These are phyloP conservation scores for Drosophila maculinotata DNA, from an alignment of 2,888 invertebrate genomes.

Conservation along the genomic window DNA sequence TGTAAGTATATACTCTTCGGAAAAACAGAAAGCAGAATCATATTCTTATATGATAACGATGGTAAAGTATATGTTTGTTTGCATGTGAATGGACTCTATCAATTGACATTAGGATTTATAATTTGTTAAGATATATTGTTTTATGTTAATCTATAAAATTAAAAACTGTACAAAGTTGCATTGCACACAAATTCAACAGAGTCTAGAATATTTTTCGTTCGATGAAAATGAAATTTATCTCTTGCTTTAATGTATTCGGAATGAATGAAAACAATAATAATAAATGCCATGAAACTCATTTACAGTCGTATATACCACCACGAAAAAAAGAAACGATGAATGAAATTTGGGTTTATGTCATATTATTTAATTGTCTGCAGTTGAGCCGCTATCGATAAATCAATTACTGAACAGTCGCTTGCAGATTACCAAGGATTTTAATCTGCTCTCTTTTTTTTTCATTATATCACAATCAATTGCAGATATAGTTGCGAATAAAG, in stretches of 20 bases:
- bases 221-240: not conserved
- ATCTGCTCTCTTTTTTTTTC: slow-evolving; percentile 3
- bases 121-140: no score
- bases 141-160: not conserved
- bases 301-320: not conserved
- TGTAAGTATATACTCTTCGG: no score
- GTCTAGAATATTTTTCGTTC: not conserved
- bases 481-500: slow-evolving; percentile 48
- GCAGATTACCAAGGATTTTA: slow-evolving; percentile 60
- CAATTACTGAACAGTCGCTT: slow-evolving; percentile 68
- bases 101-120: no score
- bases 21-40: no score
- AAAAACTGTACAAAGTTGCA: not conserved
- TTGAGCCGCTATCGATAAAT: slow-evolving; percentile 67
- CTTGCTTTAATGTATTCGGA: not conserved
- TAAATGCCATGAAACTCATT: slow-evolving; percentile 22
- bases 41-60: no score
- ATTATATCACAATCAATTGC: slow-evolving; percentile 17
- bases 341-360: slow-evolving; percentile 28
- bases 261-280: slow-evolving; percentile 6
- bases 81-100: no score
- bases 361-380: slow-evolving; percentile 61
- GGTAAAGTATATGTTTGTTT: no score
- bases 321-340: slow-evolving; percentile 15
- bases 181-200: not conserved